These are phyloP conservation scores for Lissocephala sabroskyi DNA, from an alignment of 2,888 invertebrate species.

Conservation along the genomic window DNA sequence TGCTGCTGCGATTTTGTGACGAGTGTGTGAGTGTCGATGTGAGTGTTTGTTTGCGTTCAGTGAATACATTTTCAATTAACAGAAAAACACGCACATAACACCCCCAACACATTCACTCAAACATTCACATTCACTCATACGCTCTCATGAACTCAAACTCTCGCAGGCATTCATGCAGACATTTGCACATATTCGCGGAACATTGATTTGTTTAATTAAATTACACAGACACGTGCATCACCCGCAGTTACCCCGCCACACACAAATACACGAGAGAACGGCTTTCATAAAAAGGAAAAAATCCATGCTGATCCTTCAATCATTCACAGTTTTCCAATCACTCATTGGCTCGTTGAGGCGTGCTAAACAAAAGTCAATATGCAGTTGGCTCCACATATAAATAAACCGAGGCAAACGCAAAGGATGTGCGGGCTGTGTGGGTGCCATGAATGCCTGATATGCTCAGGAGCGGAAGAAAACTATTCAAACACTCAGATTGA, in stretches of 20 bases:
- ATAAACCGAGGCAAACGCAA: background rate
- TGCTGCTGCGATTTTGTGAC: too few relatives aligned
- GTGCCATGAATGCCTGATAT: background rate
- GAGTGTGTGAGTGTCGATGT: constrained; percentile 10
- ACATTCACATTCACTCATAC: too few relatives aligned
- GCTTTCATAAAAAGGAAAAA: too few relatives aligned
- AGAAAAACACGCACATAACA: constrained; percentile 32
- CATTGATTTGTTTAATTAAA: constrained; percentile 59
- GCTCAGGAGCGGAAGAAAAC: background rate
- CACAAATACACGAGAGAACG: background rate
- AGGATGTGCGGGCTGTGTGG: constrained; percentile 12
- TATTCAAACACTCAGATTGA: constrained; percentile 22
- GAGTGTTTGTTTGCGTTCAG: constrained; percentile 35
- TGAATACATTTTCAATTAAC: constrained; percentile 53
- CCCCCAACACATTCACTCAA: too few relatives aligned
- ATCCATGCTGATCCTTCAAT: constrained; percentile 40
- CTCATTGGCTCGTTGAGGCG: constrained; percentile 56
- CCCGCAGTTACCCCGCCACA: background rate
- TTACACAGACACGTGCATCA: constrained; percentile 42
- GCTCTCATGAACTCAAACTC: too few relatives aligned
- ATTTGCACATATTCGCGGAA: constrained; percentile 8
- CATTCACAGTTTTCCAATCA: constrained; percentile 57
- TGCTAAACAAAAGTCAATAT: constrained; percentile 41
- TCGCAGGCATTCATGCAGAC: background rate
- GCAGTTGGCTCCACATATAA: background rate